Base-by-base conservation (phyloP, 1,140 invertebrate species). In the Andricus grossulariae region DNA sequence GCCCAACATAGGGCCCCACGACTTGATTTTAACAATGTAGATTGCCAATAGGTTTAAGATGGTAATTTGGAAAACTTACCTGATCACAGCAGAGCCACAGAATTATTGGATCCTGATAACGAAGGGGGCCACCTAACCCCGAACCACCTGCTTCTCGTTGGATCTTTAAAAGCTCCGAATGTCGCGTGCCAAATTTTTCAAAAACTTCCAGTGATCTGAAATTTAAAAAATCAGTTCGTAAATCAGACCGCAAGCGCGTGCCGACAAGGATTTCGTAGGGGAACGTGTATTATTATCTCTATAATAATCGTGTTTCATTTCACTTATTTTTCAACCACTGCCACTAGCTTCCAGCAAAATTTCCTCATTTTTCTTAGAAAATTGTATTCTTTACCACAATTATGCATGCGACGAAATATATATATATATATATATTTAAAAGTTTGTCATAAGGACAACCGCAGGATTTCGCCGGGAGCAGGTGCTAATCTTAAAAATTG, bases 41-140 rank as follows among this genome's bases (percentile, higher is more conserved):
- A 45, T 45, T 11, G 39, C 39, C 7, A 10, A 45, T 45, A 45
- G 39, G 39, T 11, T 45, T 8, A 45, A 10, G 10, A 45, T 45
- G 7, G 7, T 11, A 45, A 45, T 45, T 10, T 45, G 1, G 0
- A 45, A 45, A 45, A 45, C 39, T 11, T 89, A 95, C 94, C 93
- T 95, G 94, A 79, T 97, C 93, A 88, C 96, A 97, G 80, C 94
- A 93, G 0, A 98, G 89, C 97, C 97, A 98, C 8, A 98, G 91
- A 19, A 98, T 94, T 79, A 96, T 89, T 1, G 93, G 93, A 82
- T 95, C 91, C 3, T 92, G 90, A 86, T 94, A 96, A 25, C 97
- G 93, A 11, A 98, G 91, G 4, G 95, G 95, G 12, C 96, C 96
- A 51, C 96, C 96, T 21, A 95, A 87, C 13, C 92, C 91, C 57